Evolutionary conservation across 2,113 vertebrate species (phyloP).

Genomic region (Anseranas semipalmata): DNA sequence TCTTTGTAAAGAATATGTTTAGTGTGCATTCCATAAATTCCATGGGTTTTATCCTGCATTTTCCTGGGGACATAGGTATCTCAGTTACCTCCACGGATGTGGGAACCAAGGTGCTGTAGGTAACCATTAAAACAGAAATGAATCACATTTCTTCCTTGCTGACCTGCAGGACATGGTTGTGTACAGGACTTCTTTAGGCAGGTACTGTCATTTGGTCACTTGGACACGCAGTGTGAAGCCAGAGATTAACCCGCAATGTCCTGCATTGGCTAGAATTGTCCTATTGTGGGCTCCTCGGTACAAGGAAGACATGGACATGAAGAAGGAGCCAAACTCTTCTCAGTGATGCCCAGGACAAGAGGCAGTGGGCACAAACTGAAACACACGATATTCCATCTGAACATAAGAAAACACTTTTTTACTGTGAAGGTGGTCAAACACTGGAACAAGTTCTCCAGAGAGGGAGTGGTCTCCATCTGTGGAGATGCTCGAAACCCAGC

Average conservation of each 20-base stretch:
- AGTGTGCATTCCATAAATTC: background rate
- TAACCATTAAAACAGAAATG: background rate
- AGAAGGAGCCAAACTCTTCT: background rate
- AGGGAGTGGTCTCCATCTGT: background rate
- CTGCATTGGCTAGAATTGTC: background rate
- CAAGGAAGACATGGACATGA: background rate
- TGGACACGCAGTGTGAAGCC: rapidly evolving
- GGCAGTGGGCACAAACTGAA: rapidly evolving
- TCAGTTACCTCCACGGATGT: background rate
- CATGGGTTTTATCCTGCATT: background rate
- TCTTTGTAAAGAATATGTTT: background rate
- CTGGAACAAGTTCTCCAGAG: background rate
- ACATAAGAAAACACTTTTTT: background rate
- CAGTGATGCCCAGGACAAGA: background rate
- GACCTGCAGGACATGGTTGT: background rate
- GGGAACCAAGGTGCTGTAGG: background rate
- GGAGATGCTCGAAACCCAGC: rapidly evolving
- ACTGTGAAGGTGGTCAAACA: rapidly evolving
- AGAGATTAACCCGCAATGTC: rapidly evolving
- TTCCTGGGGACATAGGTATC: background rate
- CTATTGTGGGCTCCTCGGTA: background rate
- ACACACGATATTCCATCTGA: background rate
- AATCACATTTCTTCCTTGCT: background rate
- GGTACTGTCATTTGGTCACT: background rate
- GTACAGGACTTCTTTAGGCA: rapidly evolving